These are phyloP conservation scores for Callionymus lyra DNA, from an alignment of 2,113 vertebrate species.

Conservation along the genomic window DNA sequence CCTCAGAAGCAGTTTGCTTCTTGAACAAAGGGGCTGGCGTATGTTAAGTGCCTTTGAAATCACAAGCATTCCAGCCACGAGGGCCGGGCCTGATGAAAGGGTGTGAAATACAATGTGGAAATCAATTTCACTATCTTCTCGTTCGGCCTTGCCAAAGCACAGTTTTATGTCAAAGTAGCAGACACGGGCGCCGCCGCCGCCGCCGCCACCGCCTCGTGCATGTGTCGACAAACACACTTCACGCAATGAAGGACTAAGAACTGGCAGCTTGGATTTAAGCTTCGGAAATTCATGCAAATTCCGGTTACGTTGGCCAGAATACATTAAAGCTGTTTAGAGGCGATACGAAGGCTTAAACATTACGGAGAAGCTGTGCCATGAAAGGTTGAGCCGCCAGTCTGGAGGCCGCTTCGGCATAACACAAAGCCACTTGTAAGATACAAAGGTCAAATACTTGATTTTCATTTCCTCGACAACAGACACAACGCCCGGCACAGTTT, in stretches of 20 bases:
- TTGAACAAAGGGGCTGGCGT: conserved; percentile 71
- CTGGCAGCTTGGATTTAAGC: conserved; percentile 37
- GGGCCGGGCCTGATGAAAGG: conserved; percentile 67
- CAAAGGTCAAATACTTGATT: conserved; percentile 65
- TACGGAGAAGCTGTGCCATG: conserved; percentile 10
- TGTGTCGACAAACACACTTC: conserved; percentile 51
- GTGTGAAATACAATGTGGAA: conserved; percentile 73
- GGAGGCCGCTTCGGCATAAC: conserved; percentile 32
- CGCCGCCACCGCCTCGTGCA: conserved; percentile 19
- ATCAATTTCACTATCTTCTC: conserved; percentile 70
- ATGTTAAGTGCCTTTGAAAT: conserved; percentile 78
- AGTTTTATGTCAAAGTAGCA: conserved; percentile 45
- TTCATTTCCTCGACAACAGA: conserved; percentile 56
- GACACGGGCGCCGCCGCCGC: too few species aligned
- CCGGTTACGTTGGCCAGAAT: conserved; percentile 35
- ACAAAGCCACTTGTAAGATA: conserved; percentile 51
- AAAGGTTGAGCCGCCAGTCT: conserved; percentile 18
- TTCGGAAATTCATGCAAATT: conserved; percentile 55
- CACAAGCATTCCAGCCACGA: conserved; percentile 63
- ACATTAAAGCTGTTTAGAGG: conserved; percentile 42
- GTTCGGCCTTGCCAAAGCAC: conserved; percentile 49
- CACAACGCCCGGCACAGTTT: conserved; percentile 47
- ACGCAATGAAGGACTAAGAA: conserved; percentile 35
- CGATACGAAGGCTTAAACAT: conserved; percentile 31
- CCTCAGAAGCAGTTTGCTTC: conserved; percentile 71